Base-by-base conservation (phyloP, 2,888 invertebrate genomes). In the Thera britannica region DNA sequence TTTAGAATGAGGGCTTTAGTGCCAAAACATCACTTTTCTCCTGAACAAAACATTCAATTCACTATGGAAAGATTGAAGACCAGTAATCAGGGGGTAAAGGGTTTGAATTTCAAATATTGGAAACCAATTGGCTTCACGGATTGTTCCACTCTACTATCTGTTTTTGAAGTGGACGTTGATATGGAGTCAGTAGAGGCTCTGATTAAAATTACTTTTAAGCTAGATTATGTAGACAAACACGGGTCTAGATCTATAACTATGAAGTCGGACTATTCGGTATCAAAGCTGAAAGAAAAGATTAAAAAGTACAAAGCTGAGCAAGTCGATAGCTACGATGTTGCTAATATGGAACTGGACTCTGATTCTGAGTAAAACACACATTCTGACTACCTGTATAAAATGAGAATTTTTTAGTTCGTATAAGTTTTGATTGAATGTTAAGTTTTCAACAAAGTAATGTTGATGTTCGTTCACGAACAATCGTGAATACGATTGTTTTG, bases 311-410 rank as follows among this genome's bases (percentile, higher is more conserved):
- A 83, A 71, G 72, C 80, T 0, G 90, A 92, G 68, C 75, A 80
- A 68, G 83, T 72, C 0, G 93, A 93, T 64, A 86, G 80, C 35
- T 90, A 91, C 62, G 89, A 85, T 58, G 85, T 89, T 0, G 82
- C 88, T 5, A 90, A 91, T 67, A 93, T 93, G 93, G 92, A 92
- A 3, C 72, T 93, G 49, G 87, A 77, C 7, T 86, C 90, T 0
- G 83, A 82, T 12, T 82, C 83, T 2, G 85, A 87, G 6, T 58
- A 65, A 4, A 23, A 23, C 23, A 23, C 23, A 80, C 23, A 44
- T 44, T 4, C 7, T 35, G n/a, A 48, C n/a, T 59, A 23, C 23
- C 23, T 23, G 23, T 23, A n/a, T 58, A 34, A 3, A 52, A 23
- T 34, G 23, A 12, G 2, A 5, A 34, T 46, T 46, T 46, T 9